Conservation (phyloP, 2,888 invertebrate genomes). For the Acrocera orbiculus region DNA sequence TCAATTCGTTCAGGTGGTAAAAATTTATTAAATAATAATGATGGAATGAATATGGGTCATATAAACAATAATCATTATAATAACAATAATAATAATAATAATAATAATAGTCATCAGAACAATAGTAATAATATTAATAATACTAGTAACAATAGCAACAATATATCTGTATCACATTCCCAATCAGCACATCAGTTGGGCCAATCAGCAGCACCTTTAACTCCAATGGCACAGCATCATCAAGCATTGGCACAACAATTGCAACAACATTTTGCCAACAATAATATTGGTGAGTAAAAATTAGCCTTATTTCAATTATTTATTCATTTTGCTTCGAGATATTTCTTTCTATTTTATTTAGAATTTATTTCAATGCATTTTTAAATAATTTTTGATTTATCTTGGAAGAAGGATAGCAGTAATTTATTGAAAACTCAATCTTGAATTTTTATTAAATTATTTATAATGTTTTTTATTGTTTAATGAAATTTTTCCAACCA, state of each 20-base stretch:
- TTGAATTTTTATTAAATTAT: too few relatives aligned
- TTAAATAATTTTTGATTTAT: too few relatives aligned
- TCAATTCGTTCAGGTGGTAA: background rate
- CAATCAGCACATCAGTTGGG: constrained; percentile 29
- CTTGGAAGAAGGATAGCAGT: too few relatives aligned
- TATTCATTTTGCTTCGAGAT: too few relatives aligned
- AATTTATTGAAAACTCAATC: too few relatives aligned
- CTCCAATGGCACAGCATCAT: constrained; percentile 40
- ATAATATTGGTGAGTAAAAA: constrained; percentile 29
- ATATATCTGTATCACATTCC: constrained; percentile 26
- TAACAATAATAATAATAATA: constrained; percentile 21
- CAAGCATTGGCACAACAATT: constrained; percentile 41
- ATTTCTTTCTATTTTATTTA: too few relatives aligned
- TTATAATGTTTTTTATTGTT: too few relatives aligned
- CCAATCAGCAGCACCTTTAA: constrained; percentile 19
- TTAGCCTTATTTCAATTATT: too few relatives aligned
- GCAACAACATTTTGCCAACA: constrained; percentile 39
- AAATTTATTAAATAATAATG: background rate
- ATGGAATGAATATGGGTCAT: background rate
- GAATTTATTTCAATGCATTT: too few relatives aligned
- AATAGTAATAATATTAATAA: constrained; percentile 11
- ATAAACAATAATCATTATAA: background rate
- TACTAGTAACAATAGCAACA: constrained; percentile 20
- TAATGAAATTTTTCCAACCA: too few relatives aligned
- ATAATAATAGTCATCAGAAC: constrained; percentile 11